phyloP scores from a whole-genome alignment of 1,140 invertebrate genomes.

The Panagrolaimus sp. region DNA sequence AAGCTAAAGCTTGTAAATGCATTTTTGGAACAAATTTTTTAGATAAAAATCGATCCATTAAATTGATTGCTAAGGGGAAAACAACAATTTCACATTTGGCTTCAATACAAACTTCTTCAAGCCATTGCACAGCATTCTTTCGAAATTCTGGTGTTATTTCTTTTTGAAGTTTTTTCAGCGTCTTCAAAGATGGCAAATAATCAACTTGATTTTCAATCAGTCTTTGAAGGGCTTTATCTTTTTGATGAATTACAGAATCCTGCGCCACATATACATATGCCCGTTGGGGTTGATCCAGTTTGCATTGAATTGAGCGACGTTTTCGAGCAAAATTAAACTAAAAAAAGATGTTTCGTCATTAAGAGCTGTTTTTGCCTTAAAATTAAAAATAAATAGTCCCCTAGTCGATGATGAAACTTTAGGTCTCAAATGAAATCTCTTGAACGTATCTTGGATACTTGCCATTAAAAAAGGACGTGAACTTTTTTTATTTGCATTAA shows the following conservation, averaged over 20 bases:
- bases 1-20: background rate
- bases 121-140: background rate
- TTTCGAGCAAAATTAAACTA: background rate
- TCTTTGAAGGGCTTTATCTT: background rate
- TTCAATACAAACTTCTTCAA: constrained; percentile 1
- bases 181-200: background rate
- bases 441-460: too few relatives aligned
- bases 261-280: background rate
- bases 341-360: background rate
- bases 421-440: too few relatives aligned
- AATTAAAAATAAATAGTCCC: too few relatives aligned
- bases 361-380: too few relatives aligned
- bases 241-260: background rate
- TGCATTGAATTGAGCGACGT: background rate
- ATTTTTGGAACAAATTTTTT: background rate
- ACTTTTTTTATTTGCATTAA: too few relatives aligned
- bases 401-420: too few relatives aligned
- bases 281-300: background rate
- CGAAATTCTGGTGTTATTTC: background rate
- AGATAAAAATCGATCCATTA: background rate
- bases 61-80: background rate
- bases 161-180: background rate
- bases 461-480: too few relatives aligned
- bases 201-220: background rate
- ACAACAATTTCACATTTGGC: background rate